These are phyloP conservation scores for Vipera ursinii DNA, from an alignment of 2,797 vertebrate species.

Conservation along the genomic window DNA sequence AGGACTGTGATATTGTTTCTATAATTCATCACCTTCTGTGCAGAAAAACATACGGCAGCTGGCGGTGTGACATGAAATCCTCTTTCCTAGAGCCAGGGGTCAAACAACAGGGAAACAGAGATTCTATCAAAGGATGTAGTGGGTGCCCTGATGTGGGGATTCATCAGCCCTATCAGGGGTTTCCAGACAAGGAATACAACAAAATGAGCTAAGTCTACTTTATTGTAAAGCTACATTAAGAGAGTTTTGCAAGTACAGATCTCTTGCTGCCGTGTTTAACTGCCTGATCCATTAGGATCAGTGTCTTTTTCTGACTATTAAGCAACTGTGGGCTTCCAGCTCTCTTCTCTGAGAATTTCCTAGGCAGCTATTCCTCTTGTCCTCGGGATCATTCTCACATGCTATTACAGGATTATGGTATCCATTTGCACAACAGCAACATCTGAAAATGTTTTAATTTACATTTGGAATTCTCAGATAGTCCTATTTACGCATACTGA, in stretches of 20 bases:
- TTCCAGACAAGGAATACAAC: background rate
- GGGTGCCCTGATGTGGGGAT: background rate
- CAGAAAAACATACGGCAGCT: background rate
- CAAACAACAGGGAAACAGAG: background rate
- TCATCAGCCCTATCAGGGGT: background rate
- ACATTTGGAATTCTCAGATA: background rate
- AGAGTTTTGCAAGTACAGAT: background rate
- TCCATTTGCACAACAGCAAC: background rate
- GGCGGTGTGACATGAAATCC: background rate
- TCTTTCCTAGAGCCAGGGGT: conserved; percentile 3
- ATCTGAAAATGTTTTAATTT: background rate
- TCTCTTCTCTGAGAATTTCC: background rate
- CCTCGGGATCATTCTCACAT: background rate
- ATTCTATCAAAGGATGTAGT: background rate
- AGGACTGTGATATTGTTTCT: no score
- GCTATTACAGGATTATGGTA: background rate
- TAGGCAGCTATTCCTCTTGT: background rate
- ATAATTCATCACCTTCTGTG: background rate
- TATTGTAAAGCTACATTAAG: background rate
- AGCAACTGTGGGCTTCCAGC: background rate
- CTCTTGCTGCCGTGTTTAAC: background rate
- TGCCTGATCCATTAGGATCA: background rate
- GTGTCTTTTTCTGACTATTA: background rate
- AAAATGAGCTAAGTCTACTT: background rate
- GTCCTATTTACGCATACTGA: background rate